phyloP scores from a whole-genome alignment of 2,113 vertebrate genomes.

The Parus major region DNA sequence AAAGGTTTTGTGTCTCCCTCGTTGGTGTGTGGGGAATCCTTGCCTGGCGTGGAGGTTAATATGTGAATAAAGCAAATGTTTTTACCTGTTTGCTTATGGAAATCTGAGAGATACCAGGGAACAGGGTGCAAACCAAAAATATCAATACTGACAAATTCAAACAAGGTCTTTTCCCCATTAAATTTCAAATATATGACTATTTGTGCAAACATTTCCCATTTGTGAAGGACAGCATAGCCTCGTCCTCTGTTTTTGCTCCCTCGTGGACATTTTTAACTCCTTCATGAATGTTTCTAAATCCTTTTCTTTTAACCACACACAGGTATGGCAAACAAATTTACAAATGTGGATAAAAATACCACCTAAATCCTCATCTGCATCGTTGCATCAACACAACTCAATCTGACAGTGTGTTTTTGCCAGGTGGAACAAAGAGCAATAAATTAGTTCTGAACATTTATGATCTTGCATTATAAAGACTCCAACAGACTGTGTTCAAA shows the following conservation, averaged over 20 bases:
- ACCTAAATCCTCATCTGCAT: constrained; percentile 21
- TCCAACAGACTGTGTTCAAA: constrained; percentile 67
- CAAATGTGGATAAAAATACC: constrained; percentile 20
- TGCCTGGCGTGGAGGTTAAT: not conserved
- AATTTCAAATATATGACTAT: not conserved
- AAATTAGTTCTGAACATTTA: constrained; percentile 74
- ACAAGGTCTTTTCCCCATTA: not conserved
- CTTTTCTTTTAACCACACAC: not conserved
- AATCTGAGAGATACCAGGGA: not conserved
- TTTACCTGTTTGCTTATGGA: not conserved
- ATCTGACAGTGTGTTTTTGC: constrained; percentile 60
- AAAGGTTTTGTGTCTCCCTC: not conserved
- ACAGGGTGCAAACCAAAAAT: not conserved
- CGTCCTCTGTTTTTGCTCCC: not conserved
- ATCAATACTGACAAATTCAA: not conserved
- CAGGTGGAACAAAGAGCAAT: constrained; percentile 70
- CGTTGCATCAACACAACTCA: constrained; percentile 41
- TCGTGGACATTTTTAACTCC: not conserved
- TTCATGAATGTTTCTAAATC: not conserved
- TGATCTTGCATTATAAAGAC: constrained; percentile 69
- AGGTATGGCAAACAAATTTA: constrained; percentile 14
- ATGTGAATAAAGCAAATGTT: not conserved
- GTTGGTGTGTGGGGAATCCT: not conserved
- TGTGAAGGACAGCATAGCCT: not conserved
- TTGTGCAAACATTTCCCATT: not conserved